phyloP scores from a whole-genome alignment of 1,140 invertebrate species.

The Chrysomallon squamiferum region DNA sequence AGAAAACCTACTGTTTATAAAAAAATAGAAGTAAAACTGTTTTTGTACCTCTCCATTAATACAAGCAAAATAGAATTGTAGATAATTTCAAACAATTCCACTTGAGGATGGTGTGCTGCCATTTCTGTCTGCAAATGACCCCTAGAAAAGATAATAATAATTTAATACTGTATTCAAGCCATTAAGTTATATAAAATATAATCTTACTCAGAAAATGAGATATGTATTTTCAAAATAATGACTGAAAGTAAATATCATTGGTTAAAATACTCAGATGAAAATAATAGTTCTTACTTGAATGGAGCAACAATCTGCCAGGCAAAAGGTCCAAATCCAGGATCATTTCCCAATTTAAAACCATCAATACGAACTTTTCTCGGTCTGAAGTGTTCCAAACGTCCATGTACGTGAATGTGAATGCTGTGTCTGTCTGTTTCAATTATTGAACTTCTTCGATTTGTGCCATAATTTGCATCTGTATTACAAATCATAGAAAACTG shows the following conservation, averaged over 20 bases:
- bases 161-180: too few relatives aligned
- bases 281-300: conserved; percentile 38
- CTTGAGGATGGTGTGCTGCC: conserved; percentile 40
- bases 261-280: too few relatives aligned
- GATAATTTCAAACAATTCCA: conserved; percentile 52
- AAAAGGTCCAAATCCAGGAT: conserved; percentile 45
- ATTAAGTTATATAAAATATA: too few relatives aligned
- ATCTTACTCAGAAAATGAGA: too few relatives aligned
- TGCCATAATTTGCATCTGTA: not conserved
- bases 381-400: conserved; percentile 39
- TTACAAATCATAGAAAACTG: too few relatives aligned
- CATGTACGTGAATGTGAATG: conserved; percentile 40
- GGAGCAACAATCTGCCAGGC: conserved; percentile 55
- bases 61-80: conserved; percentile 45
- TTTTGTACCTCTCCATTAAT: conserved; percentile 47
- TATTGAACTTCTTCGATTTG: not conserved
- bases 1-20: too few relatives aligned
- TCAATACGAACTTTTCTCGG: conserved; percentile 49
- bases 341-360: conserved; percentile 50
- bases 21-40: too few relatives aligned
- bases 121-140: conserved; percentile 49
- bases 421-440: not conserved
- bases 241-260: too few relatives aligned
- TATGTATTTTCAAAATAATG: too few relatives aligned
- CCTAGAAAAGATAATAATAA: conserved; percentile 27